These are phyloP conservation scores for Elegia similella DNA, from an alignment of 2,888 invertebrate species.

Conservation along the genomic window DNA sequence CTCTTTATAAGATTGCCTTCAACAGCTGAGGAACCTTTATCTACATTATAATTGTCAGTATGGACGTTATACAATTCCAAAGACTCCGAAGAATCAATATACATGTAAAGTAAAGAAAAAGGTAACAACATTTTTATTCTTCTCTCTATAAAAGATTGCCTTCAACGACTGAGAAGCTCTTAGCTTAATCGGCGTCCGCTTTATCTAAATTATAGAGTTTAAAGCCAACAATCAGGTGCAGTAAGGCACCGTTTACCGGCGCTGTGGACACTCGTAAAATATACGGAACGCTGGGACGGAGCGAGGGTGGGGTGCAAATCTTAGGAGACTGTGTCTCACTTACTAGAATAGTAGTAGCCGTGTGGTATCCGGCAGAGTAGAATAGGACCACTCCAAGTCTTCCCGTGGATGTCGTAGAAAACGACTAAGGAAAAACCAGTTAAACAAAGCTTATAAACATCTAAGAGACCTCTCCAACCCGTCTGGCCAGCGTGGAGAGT, in stretches of 20 bases:
- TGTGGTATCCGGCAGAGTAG: too few species aligned
- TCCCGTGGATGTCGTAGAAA: too few species aligned
- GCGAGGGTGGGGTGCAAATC: conserved; percentile 3
- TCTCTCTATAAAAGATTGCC: not conserved
- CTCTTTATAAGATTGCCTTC: not conserved
- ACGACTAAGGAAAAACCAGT: too few species aligned
- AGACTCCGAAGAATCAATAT: conserved; percentile 36
- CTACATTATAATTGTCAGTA: conserved; percentile 56
- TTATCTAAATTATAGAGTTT: conserved; percentile 52
- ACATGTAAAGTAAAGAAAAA: not conserved
- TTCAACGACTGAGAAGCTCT: conserved; percentile 6
- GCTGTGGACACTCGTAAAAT: conserved; percentile 46
- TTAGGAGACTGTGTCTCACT: not conserved
- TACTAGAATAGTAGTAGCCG: too few species aligned
- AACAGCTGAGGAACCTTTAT: conserved; percentile 26
- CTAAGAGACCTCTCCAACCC: too few species aligned
- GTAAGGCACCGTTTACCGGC: conserved; percentile 35
- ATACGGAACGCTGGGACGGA: conserved; percentile 34
- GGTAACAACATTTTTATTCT: not conserved
- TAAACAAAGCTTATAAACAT: too few species aligned
- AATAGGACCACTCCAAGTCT: too few species aligned
- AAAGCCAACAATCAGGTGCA: conserved; percentile 51
- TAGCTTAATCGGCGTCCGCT: conserved; percentile 46
- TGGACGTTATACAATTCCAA: too few species aligned
- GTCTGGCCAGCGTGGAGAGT: too few species aligned